phyloP scores from a whole-genome alignment of 2,113 vertebrate species.

The Proterorhinus semilunaris region DNA sequence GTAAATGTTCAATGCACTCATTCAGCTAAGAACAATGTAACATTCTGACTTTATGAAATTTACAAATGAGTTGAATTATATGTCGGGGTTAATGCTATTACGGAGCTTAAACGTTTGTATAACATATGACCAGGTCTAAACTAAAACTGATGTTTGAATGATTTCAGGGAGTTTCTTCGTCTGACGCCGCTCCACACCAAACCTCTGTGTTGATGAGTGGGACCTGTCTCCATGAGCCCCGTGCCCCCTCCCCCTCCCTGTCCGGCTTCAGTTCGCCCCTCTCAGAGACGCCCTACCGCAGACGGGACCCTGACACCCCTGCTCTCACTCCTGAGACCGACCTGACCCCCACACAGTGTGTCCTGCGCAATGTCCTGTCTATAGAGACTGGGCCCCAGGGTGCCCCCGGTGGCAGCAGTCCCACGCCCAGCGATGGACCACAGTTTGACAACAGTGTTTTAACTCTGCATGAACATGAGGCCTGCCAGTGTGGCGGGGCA shows the following conservation, averaged over 20 bases:
- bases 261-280: constrained; percentile 87
- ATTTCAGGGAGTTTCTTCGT: constrained; percentile 45
- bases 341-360: constrained; percentile 93
- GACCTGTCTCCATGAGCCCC: constrained; percentile 91
- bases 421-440: constrained; percentile 84
- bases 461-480: constrained; percentile 87
- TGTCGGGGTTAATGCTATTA: background rate
- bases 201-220: constrained; percentile 74
- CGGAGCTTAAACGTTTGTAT: background rate
- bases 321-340: constrained; percentile 90
- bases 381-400: constrained; percentile 77
- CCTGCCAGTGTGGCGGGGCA: constrained; percentile 71
- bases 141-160: constrained; percentile 20
- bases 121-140: constrained; percentile 5
- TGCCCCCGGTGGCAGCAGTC: constrained; percentile 71
- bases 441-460: constrained; percentile 91
- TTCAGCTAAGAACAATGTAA: background rate
- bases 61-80: background rate
- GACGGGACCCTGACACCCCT: constrained; percentile 85
- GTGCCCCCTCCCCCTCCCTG: constrained; percentile 90
- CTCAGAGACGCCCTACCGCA: constrained; percentile 84
- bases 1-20: background rate
- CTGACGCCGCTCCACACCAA: constrained; percentile 54
- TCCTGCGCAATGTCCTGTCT: constrained; percentile 88
- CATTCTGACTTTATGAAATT: background rate